Base-by-base conservation (phyloP, 2,888 invertebrate genomes). In the Hemaris fuciformis region DNA sequence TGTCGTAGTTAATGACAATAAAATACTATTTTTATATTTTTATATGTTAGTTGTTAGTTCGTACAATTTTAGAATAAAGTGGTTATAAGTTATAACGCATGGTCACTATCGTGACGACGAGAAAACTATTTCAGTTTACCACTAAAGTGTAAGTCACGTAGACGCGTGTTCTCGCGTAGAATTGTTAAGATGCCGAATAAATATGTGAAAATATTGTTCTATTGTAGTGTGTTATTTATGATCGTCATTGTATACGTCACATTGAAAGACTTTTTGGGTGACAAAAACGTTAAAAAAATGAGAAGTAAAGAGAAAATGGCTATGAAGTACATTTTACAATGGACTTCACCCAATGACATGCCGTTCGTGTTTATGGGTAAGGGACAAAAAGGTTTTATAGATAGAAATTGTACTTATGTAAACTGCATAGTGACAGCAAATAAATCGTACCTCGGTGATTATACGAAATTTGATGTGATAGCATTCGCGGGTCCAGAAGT, bases 291-390 rank as follows among this genome's bases (percentile, higher is more conserved):
- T 20, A 15, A 15, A 42, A 41, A 58, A 18, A 38, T 53, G 0
- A 0, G 13, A 42, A 2, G 22, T 15, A 20, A 38, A 34, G 57
- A 59, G 2, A 2, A 45, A 57, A 22, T 13, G 10, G 34, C 13
- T n/a, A 60, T 82, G 13, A 85, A 86, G 71, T 83, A 87, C 63
- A 86, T 88, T 63, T 69, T 88, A 25, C 80, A 77, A 61, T 88
- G 87, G 88, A 86, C 84, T 2, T 72, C 76, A 1, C 64, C 74
- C 3, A 60, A 66, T 20, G 75, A 71, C 42, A 73, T 79, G 7
- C 87, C 87, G 1, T 87, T 88, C 62, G 71, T 74, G 8, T 80
- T 77, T 60, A 79, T 88, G 77, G 79, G 79, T 25, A 64, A 73
- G 61, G 88, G 87, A 1, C 76, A 67, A 60, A 62, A 73, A 45